phyloP scores from a whole-genome alignment of 1,140 invertebrate species.

The Drosophila nebulosa region DNA sequence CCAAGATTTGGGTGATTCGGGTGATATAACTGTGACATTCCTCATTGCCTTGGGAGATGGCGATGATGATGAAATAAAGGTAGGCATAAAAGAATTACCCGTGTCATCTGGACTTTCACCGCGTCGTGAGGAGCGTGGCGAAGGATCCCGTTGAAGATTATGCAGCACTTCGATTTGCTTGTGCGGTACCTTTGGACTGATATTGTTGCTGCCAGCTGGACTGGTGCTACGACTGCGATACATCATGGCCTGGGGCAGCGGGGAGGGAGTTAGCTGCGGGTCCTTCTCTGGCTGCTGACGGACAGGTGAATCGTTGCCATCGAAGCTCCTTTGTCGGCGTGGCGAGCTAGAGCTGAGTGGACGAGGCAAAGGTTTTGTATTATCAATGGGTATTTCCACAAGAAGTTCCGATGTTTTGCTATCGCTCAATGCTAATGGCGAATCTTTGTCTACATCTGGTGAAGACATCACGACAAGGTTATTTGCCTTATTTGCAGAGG shows the following conservation, averaged over 20 bases:
- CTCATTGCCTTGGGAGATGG: slow-evolving; percentile 6
- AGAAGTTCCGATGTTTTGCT: slow-evolving; percentile 45
- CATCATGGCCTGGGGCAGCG: neutral
- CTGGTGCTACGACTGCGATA: slow-evolving; percentile 58
- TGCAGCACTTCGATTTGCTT: slow-evolving; percentile 85
- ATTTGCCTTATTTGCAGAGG: slow-evolving; percentile 35
- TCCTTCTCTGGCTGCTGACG: slow-evolving; percentile 12
- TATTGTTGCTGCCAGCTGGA: slow-evolving; percentile 81
- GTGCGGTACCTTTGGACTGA: slow-evolving; percentile 82
- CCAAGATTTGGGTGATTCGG: slow-evolving; percentile 77
- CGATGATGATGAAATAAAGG: neutral
- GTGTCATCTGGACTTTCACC: slow-evolving; percentile 7
- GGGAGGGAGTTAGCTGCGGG: slow-evolving; percentile 21
- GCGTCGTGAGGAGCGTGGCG: slow-evolving; percentile 73
- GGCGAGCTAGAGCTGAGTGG: slow-evolving; percentile 21
- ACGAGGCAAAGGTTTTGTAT: slow-evolving; percentile 64
- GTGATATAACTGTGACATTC: neutral
- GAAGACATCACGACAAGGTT: neutral
- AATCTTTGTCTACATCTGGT: neutral
- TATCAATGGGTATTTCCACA: slow-evolving; percentile 71
- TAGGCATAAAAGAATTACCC: neutral
- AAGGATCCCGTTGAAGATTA: slow-evolving; percentile 83
- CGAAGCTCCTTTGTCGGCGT: neutral
- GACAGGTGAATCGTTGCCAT: neutral
- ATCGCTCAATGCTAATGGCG: neutral